Evolutionary conservation across 2,797 vertebrate genomes (phyloP).

Genomic region (Pangasius larnaudii): DNA sequence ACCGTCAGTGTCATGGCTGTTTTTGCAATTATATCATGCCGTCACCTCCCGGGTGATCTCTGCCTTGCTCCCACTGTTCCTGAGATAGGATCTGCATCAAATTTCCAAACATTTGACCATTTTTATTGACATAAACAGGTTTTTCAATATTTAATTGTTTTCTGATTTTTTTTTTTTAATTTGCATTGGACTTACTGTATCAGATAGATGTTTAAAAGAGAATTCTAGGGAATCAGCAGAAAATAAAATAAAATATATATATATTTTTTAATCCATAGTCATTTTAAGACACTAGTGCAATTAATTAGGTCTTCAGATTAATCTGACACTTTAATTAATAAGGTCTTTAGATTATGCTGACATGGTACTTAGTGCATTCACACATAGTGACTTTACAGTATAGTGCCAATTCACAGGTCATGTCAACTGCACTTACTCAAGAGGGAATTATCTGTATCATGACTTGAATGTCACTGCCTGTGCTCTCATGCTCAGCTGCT

Average conservation of each 20-base stretch:
- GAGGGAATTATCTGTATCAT: not conserved
- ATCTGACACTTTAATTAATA: not conserved
- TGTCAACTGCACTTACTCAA: not conserved
- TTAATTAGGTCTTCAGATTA: no score
- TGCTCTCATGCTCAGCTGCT: slow-evolving; percentile 28
- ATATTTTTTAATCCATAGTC: not conserved
- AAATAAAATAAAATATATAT: not conserved
- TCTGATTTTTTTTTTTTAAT: not conserved
- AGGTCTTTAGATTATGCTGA: not conserved
- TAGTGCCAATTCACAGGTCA: not conserved
- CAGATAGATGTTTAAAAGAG: not conserved
- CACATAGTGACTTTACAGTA: not conserved
- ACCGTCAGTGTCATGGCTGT: not conserved
- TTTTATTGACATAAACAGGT: not conserved
- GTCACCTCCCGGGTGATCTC: not conserved
- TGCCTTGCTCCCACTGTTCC: not conserved
- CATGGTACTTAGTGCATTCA: not conserved
- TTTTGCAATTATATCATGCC: not conserved
- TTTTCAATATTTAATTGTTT: not conserved
- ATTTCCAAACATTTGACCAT: not conserved
- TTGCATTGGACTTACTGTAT: not conserved
- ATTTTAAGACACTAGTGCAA: not conserved
- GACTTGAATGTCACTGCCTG: not conserved
- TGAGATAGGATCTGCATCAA: not conserved
- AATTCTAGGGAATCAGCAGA: not conserved